Base-by-base conservation (phyloP, 2,113 vertebrate genomes). In the Corydoras maculifer region DNA sequence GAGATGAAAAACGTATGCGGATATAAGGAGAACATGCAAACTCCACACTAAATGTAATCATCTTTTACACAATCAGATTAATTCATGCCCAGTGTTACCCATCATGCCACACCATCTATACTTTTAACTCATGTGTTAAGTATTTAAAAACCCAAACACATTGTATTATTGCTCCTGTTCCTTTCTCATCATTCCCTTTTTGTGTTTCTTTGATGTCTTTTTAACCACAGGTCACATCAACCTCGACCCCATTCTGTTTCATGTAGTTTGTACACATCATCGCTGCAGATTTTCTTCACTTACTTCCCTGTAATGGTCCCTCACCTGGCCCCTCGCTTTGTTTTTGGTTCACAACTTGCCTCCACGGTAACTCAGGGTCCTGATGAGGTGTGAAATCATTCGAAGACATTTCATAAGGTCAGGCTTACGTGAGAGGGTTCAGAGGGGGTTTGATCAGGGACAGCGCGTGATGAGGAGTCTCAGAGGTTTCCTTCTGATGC, bases 241-340 rank as follows among this genome's bases (percentile, higher is more conserved):
- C 29, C 53, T 55, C 57, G 61, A 58, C 53, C 69, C 18, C 53
- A 50, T 58, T n/a, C 35, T 65, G 35, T 54, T 29, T 48, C 53
- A 18, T 72, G 54, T 72, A 59, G 18, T 72, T 65, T 72, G 62
- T 65, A 72, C 32, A n/a, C 48, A 31, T 55, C 35, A 0, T 43
- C 7, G 35, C 35, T 5, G 35, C 7, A 43, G 35, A 43, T 43
- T 43, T 43, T 43, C 35, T 43, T 43, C 35, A 43, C 35, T 43
- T 43, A 43, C 35, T 43, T 5, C 35, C 7, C 7, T 8, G 35
- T 43, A 43, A 15, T 64, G 51, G 70, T 58, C 70, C 58, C 53
- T 62, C 53, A 55, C 53, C 51, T 55, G 35, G 29, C 51, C 2
- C 29, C 50, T 30, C 49, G 18, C 53, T 54, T 66, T 32, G n/a